These are phyloP conservation scores for Hypotaenidia okinawae DNA, from an alignment of 2,797 vertebrate species.

Conservation along the genomic window DNA sequence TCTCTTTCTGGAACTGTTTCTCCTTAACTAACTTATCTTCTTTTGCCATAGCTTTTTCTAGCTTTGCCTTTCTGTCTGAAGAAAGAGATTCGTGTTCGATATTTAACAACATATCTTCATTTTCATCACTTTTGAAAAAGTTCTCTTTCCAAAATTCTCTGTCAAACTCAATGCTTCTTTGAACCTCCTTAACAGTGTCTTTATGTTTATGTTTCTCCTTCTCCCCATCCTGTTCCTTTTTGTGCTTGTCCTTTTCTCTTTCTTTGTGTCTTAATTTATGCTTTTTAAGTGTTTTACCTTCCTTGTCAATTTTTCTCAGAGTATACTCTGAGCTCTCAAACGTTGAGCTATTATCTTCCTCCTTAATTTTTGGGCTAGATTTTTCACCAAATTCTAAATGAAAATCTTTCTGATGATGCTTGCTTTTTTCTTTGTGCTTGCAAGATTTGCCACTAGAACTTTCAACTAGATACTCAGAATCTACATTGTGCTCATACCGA, in stretches of 20 bases:
- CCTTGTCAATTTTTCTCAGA: constrained; percentile 89
- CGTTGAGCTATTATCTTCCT: constrained; percentile 84
- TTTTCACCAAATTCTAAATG: constrained; percentile 87
- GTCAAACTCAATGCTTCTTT: constrained; percentile 96
- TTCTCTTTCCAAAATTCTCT: constrained; percentile 99
- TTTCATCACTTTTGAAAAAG: constrained; percentile 99
- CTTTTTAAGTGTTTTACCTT: constrained; percentile 95
- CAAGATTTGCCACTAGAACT: constrained; percentile 92
- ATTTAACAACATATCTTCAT: constrained; percentile 83
- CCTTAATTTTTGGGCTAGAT: constrained; percentile 87
- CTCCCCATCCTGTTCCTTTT: constrained; percentile 90
- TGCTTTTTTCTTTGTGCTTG: constrained; percentile 98
- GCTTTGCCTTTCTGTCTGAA: constrained; percentile 82
- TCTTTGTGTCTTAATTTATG: constrained; percentile 98
- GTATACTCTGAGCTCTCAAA: constrained; percentile 87
- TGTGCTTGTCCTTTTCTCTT: constrained; percentile 91
- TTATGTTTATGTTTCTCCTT: constrained; percentile 90
- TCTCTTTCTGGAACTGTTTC: constrained; percentile 87
- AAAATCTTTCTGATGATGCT: constrained; percentile 93
- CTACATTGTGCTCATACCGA: constrained; percentile 90
- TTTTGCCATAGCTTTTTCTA: constrained; percentile 83
- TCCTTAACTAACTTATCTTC: constrained; percentile 90
- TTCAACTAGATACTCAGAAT: constrained; percentile 91
- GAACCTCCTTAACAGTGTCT: constrained; percentile 87
- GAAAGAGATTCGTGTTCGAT: constrained; percentile 83